Conservation (phyloP, 2,113 vertebrate genomes). For the Aramus guarauna region DNA sequence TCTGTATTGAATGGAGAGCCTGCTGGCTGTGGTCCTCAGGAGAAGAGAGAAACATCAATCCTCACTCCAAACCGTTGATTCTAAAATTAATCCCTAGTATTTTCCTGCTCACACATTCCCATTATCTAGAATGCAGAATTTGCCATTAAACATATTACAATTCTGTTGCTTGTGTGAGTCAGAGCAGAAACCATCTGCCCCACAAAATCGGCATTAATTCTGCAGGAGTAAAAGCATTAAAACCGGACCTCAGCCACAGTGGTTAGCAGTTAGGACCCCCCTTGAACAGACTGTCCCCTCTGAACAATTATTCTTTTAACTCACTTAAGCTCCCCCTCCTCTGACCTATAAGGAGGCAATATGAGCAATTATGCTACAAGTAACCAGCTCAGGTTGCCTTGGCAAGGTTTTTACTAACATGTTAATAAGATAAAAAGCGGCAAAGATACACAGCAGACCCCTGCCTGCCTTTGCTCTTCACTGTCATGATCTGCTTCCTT, state of each 20-base stretch:
- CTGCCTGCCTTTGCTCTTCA: slow-evolving; percentile 53
- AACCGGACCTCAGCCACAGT: background rate
- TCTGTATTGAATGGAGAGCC: background rate
- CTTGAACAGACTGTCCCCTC: slow-evolving; percentile 38
- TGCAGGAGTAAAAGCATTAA: slow-evolving; percentile 33
- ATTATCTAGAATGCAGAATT: background rate
- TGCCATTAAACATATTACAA: background rate
- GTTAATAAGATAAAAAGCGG: slow-evolving; percentile 64
- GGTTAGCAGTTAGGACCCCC: slow-evolving; percentile 10
- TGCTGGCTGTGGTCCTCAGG: background rate
- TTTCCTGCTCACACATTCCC: background rate
- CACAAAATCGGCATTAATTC: background rate
- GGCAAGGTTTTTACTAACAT: slow-evolving; percentile 59
- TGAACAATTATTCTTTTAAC: slow-evolving; percentile 58
- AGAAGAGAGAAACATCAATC: background rate
- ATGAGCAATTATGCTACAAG: slow-evolving; percentile 49
- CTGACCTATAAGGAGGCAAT: slow-evolving; percentile 31
- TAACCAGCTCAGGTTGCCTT: slow-evolving; percentile 61
- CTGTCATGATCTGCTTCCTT: slow-evolving; percentile 40
- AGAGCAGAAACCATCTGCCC: slow-evolving; percentile 41
- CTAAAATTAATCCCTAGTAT: background rate
- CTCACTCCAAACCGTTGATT: background rate
- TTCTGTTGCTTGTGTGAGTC: slow-evolving; percentile 3
- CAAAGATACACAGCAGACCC: slow-evolving; percentile 58
- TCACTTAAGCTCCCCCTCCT: background rate